Evolutionary conservation across 2,113 vertebrate genomes (phyloP).

Genomic region (Bufo gargarizans): DNA sequence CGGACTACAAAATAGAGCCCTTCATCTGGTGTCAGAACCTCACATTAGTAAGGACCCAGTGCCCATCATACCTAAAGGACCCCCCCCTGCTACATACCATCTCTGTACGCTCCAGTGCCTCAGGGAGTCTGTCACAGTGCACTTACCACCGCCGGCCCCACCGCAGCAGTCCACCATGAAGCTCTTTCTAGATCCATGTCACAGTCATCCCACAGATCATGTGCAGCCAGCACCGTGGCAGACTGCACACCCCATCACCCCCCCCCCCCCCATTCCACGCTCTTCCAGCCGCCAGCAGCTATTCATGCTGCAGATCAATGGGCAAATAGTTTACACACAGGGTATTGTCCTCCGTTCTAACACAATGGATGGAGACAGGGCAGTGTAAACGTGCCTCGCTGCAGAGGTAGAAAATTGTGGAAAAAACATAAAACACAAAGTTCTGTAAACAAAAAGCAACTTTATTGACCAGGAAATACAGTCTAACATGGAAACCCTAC

Average conservation of each 20-base stretch:
- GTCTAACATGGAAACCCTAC: no score
- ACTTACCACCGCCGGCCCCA: conserved; percentile 34
- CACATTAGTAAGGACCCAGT: neutral
- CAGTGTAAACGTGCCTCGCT: neutral
- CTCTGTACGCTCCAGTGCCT: neutral
- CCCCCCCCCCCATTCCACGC: conserved; percentile 1
- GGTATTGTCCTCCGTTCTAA: neutral
- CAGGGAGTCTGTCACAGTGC: neutral
- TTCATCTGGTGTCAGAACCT: no score
- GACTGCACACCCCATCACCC: neutral
- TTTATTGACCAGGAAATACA: neutral
- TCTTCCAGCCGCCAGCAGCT: conserved; percentile 50
- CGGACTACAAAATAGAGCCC: no score
- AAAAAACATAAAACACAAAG: neutral
- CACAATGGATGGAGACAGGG: neutral
- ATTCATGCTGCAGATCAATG: neutral
- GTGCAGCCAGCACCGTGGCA: neutral
- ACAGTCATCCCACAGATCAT: neutral
- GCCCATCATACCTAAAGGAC: no score
- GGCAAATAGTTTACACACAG: neutral
- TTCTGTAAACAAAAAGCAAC: neutral
- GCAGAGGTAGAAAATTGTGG: neutral
- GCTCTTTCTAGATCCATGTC: conserved; percentile 34
- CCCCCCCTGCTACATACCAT: neutral
- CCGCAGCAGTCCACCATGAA: neutral